Percentiles rank a stretch among this genome's conserved stretches.
phyloP scores from a whole-genome alignment of 2,888 invertebrate species.

The Melieria crassipennis region DNA sequence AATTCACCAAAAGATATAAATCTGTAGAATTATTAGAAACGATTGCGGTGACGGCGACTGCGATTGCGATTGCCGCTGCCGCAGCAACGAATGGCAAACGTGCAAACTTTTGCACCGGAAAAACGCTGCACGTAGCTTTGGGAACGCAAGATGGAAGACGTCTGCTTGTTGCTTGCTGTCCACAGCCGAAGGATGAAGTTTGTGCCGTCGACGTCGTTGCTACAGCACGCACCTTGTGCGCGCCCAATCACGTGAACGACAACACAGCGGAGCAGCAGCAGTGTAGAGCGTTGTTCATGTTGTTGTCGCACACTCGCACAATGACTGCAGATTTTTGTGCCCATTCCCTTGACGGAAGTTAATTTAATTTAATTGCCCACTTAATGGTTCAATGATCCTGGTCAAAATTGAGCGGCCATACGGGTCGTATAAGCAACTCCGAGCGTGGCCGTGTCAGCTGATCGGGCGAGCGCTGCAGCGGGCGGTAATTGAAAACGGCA shows the following conservation, averaged over 20 bases:
- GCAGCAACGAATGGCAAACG: constrained; percentile 25
- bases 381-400: constrained; percentile 61
- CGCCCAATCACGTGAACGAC: neutral
- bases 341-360: constrained; percentile 48
- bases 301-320: constrained; percentile 27
- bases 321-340: neutral
- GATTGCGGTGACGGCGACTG: constrained; percentile 23
- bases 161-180: neutral
- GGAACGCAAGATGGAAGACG: too few relatives aligned
- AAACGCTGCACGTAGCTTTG: constrained; percentile 21
- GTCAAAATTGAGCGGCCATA: constrained; percentile 43
- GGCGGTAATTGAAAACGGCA: neutral
- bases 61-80: too few relatives aligned
- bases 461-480: neutral
- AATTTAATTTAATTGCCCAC: constrained; percentile 65
- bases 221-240: neutral
- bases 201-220: neutral
- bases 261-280: constrained; percentile 5
- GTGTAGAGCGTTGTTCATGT: constrained; percentile 10
- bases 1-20: constrained; percentile 45
- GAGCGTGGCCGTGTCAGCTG: constrained; percentile 16
- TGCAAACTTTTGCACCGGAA: constrained; percentile 42
- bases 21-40: constrained; percentile 51
- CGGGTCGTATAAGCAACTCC: constrained; percentile 4
- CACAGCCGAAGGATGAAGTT: neutral